Evolutionary conservation across 1,140 invertebrate genomes (phyloP).

Genomic region (Idris sp.): DNA sequence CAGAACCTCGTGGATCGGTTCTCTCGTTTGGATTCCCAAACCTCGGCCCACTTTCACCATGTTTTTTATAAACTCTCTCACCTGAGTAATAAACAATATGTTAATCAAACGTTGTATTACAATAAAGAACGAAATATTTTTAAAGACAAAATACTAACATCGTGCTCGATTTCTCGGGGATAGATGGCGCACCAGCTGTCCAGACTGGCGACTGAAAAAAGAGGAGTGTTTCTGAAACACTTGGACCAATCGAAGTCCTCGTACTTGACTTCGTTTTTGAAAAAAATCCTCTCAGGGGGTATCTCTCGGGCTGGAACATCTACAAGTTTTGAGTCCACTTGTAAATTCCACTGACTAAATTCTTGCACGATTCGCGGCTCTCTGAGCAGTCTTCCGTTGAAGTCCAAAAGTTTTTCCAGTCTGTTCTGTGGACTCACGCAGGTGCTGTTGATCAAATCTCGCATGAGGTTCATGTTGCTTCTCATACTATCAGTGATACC

Average conservation of each 20-base stretch:
- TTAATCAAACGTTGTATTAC: too few species aligned
- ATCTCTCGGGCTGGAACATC: background rate
- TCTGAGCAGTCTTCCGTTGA: slow-evolving; percentile 61
- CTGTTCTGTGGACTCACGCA: slow-evolving; percentile 81
- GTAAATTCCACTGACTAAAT: background rate
- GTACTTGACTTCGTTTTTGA: background rate
- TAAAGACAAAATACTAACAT: too few species aligned
- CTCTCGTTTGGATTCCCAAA: too few species aligned
- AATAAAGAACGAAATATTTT: too few species aligned
- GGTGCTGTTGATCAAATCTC: slow-evolving; percentile 80
- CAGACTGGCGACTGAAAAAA: background rate
- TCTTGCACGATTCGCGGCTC: background rate
- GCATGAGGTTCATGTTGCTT: slow-evolving; percentile 81
- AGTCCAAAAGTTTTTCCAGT: slow-evolving; percentile 80
- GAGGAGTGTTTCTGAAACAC: background rate
- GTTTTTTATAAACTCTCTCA: too few species aligned
- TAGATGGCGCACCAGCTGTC: background rate
- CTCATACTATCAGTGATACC: slow-evolving; percentile 81
- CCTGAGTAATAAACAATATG: too few species aligned
- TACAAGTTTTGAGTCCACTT: background rate
- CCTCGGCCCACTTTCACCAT: too few species aligned
- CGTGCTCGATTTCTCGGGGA: background rate
- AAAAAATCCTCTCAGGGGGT: background rate
- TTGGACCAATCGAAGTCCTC: slow-evolving; percentile 3
- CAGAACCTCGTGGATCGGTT: too few species aligned